Base-by-base conservation (phyloP, 2,113 vertebrate genomes). In the Indri indri region DNA sequence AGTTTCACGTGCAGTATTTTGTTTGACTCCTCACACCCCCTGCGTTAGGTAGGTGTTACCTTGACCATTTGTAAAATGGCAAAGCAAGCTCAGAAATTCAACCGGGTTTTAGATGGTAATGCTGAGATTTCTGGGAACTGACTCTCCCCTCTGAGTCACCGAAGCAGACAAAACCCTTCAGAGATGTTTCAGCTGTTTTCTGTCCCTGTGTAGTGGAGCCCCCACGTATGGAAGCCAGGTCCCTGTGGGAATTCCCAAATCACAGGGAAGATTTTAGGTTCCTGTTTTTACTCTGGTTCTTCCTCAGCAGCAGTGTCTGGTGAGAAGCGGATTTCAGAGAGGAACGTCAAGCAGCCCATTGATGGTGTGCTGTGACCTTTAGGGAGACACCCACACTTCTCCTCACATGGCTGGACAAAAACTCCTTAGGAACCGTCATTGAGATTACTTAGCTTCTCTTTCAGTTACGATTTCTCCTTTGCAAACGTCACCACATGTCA, bases 171-270 rank as follows among this genome's bases (percentile, higher is more conserved):
- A 57, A 73, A 54, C n/a, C 17, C 54, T 79, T 71, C 61, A 45
- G 57, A 42, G 25, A 40, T 3, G 7, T 54, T 30, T 47, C 23
- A 34, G 22, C 71, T 14, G 8, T 86, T 73, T 93, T 42, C 73
- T 94, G 52, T 80, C 47, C 5, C 12, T 12, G 17, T 9, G 23
- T 73, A 45, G 22, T 32, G 0, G 30, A 71, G 89, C 52, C 42
- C 45, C 32, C 52, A 25, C n/a, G 14, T n/a, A 95, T 96, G 94
- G 76, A 90, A 97, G 95, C 85, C 32, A 12, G 95, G 98, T 98
- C 98, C 97, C 87, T 90, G 92, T 89, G 98, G 98, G 97, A 98
- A 98, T 98, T 98, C 98, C 98, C 98, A 98, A 88, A 96, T 90
- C 96, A 70, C 80, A 9, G 4, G 83, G 94, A 61, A 87, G 93